Conservation (phyloP, 2,797 vertebrate species). For the Acanthiza pusilla region DNA sequence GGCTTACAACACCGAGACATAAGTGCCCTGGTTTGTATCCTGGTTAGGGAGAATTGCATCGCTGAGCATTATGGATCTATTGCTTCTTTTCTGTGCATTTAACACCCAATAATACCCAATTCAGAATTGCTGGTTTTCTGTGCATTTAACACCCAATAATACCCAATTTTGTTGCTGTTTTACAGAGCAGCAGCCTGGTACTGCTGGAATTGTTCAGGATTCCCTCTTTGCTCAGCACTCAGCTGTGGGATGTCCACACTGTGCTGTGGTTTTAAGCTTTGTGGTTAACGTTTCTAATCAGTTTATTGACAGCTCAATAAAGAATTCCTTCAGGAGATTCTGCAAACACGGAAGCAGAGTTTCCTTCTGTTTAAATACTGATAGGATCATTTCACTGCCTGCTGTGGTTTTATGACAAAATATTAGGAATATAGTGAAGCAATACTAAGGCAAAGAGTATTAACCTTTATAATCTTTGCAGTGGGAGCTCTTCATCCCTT, state of each 20-base stretch:
- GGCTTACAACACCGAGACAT: fast-evolving
- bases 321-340: background rate
- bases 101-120: too few relatives aligned
- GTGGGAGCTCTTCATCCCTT: background rate
- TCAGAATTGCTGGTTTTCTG: too few relatives aligned
- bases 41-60: background rate
- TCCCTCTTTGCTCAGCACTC: background rate
- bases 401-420: background rate
- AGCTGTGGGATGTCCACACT: background rate
- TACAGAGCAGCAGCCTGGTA: background rate
- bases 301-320: background rate
- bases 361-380: background rate
- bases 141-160: too few relatives aligned
- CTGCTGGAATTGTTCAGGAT: too few relatives aligned
- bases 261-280: background rate
- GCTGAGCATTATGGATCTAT: background rate
- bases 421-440: background rate
- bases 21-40: background rate
- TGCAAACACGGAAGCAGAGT: background rate
- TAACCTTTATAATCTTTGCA: background rate
- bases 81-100: too few relatives aligned
- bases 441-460: background rate
- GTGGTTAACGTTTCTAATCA: background rate
- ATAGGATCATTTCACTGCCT: background rate
- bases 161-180: too few relatives aligned